Percentiles rank a stretch among this genome's conserved stretches.
phyloP scores from a whole-genome alignment of 2,888 invertebrate genomes.

The Drosophila austrosaltans region DNA sequence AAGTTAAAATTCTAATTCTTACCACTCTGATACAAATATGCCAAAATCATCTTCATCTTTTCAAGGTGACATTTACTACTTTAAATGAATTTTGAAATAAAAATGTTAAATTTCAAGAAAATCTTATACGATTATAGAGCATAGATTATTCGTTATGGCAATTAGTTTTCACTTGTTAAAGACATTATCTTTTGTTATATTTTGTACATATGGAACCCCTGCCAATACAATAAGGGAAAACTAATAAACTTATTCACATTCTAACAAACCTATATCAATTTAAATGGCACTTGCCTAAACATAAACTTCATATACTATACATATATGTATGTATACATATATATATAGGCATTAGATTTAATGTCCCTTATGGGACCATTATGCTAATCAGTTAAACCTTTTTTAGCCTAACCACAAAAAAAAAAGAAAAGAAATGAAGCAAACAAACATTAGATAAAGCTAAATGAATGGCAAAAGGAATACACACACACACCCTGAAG shows the following conservation, averaged over 20 bases:
- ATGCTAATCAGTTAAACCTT: slow-evolving; percentile 54
- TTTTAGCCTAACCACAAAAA: slow-evolving; percentile 12
- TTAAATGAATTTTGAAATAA: too few relatives aligned
- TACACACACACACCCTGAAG: background rate
- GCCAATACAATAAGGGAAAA: background rate
- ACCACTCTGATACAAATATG: too few relatives aligned
- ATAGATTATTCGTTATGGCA: too few relatives aligned
- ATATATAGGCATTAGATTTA: slow-evolving; percentile 45
- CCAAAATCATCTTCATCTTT: too few relatives aligned
- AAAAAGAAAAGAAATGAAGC: background rate
- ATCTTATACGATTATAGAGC: too few relatives aligned
- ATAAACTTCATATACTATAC: slow-evolving; percentile 26
- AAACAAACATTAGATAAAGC: background rate
- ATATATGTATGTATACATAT: slow-evolving; percentile 19
- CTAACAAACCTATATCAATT: slow-evolving; percentile 42
- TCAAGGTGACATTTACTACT: too few relatives aligned
- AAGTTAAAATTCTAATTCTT: too few relatives aligned
- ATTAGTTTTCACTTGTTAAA: too few relatives aligned
- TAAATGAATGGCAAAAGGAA: background rate
- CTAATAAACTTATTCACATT: slow-evolving; percentile 1
- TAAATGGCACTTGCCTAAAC: slow-evolving; percentile 35
- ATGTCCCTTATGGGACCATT: slow-evolving; percentile 40
- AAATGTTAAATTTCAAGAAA: too few relatives aligned
- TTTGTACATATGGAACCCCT: too few relatives aligned
- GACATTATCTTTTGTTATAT: too few relatives aligned